Percentiles rank a stretch among this genome's conserved stretches.
phyloP scores from a whole-genome alignment of 2,113 vertebrate species.

The Psammodynastes pulverulentus region DNA sequence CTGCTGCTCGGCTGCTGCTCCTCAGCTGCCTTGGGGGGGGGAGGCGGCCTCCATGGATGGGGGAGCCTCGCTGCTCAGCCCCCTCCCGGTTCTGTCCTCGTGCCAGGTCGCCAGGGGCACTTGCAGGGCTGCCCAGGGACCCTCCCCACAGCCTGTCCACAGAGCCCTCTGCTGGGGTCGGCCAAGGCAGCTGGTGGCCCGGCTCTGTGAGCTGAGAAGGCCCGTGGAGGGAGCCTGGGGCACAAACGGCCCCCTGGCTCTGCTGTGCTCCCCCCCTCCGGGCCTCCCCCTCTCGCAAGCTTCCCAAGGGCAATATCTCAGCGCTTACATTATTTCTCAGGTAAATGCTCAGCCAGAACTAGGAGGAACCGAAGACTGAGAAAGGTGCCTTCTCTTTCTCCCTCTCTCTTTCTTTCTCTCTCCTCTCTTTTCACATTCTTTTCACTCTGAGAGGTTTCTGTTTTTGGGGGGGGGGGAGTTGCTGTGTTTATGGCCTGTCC shows the following conservation, averaged over 20 bases:
- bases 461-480: neutral
- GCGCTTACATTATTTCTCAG: constrained; percentile 85
- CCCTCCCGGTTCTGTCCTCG: constrained; percentile 84
- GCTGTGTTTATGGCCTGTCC: neutral
- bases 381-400: neutral
- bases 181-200: no score
- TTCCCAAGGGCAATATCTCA: constrained; percentile 76
- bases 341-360: constrained; percentile 69
- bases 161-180: neutral
- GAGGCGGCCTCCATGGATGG: constrained; percentile 62
- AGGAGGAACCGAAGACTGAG: constrained; percentile 42
- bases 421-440: neutral
- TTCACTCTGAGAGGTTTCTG: neutral
- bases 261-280: constrained; percentile 26
- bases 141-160: constrained; percentile 37
- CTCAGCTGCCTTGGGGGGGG: constrained; percentile 43
- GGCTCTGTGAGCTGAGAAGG: neutral
- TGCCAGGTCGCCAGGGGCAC: constrained; percentile 81
- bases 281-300: constrained; percentile 42
- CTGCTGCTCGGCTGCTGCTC: constrained; percentile 47
- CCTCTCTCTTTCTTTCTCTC: neutral
- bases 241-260: constrained; percentile 61
- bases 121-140: constrained; percentile 64
- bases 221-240: constrained; percentile 30
- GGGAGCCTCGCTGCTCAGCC: constrained; percentile 71